These are phyloP conservation scores for Microctonus aethiopoides DNA, from an alignment of 2,888 invertebrate genomes.

Conservation along the genomic window DNA sequence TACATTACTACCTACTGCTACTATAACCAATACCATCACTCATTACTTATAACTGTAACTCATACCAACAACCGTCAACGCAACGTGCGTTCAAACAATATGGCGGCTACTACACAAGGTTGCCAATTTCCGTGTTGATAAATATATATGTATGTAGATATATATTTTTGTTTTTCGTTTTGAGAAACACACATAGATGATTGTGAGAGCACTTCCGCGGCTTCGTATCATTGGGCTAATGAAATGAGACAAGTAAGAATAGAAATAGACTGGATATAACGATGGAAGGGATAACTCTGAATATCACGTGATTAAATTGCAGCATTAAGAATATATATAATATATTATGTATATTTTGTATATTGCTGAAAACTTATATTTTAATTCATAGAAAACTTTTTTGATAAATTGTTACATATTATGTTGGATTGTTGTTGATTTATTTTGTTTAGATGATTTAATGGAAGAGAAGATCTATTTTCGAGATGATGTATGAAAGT, in stretches of 20 bases:
- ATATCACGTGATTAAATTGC: not conserved
- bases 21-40: not conserved
- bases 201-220: too few species aligned
- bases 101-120: slow-evolving; percentile 51
- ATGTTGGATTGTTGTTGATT: too few species aligned
- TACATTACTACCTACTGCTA: too few species aligned
- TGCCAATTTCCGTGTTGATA: slow-evolving; percentile 57
- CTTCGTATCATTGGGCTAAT: slow-evolving; percentile 52
- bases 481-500: too few species aligned
- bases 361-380: too few species aligned
- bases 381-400: too few species aligned
- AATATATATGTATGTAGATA: slow-evolving; percentile 38
- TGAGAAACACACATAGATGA: too few species aligned
- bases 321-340: too few species aligned
- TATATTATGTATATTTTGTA: too few species aligned
- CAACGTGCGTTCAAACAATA: slow-evolving; percentile 58
- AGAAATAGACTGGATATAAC: not conserved
- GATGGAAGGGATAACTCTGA: not conserved
- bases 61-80: slow-evolving; percentile 52
- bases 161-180: not conserved
- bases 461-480: too few species aligned
- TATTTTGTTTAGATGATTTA: too few species aligned
- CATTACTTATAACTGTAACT: not conserved
- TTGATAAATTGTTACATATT: too few species aligned
- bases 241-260: slow-evolving; percentile 46